Evolutionary conservation across 1,140 invertebrate species (phyloP).

Genomic region (Heterodera carotae): DNA sequence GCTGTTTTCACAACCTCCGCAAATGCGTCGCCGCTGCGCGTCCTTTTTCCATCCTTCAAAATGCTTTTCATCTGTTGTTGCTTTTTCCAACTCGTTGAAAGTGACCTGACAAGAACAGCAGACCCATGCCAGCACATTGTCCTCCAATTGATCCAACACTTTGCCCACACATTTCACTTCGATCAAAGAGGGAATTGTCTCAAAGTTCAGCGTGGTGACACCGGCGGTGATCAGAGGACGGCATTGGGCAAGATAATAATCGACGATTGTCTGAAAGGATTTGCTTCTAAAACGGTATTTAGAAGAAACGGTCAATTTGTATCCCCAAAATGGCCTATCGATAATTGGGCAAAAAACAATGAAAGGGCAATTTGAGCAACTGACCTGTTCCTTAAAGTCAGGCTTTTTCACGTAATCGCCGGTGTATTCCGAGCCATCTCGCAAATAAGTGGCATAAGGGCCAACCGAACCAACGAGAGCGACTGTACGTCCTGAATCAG

Average conservation of each 20-base stretch:
- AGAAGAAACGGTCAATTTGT: no score
- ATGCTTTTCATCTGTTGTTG: background rate
- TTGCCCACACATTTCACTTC: conserved; percentile 81
- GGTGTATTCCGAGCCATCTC: conserved; percentile 85
- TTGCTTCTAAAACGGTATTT: conserved; percentile 12
- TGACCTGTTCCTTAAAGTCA: conserved; percentile 59
- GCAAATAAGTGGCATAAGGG: conserved; percentile 82
- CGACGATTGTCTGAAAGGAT: conserved; percentile 68
- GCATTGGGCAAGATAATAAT: conserved; percentile 81
- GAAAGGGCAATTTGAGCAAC: background rate
- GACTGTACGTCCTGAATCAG: conserved; percentile 40
- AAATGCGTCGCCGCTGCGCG: conserved; percentile 47
- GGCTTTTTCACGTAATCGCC: conserved; percentile 78
- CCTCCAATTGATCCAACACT: conserved; percentile 75
- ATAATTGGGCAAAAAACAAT: conserved; percentile 9
- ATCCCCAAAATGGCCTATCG: no score
- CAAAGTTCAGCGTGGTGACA: conserved; percentile 80
- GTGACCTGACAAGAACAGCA: conserved; percentile 54
- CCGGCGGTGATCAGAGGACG: conserved; percentile 76
- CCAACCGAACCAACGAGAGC: conserved; percentile 76
- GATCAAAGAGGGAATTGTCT: conserved; percentile 81
- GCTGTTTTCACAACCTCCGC: conserved; percentile 32
- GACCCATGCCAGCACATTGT: conserved; percentile 68
- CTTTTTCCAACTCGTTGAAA: background rate
- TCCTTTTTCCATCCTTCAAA: conserved; percentile 45